Base-by-base conservation (phyloP, 2,797 vertebrate genomes). In the Spheniscus humboldti region DNA sequence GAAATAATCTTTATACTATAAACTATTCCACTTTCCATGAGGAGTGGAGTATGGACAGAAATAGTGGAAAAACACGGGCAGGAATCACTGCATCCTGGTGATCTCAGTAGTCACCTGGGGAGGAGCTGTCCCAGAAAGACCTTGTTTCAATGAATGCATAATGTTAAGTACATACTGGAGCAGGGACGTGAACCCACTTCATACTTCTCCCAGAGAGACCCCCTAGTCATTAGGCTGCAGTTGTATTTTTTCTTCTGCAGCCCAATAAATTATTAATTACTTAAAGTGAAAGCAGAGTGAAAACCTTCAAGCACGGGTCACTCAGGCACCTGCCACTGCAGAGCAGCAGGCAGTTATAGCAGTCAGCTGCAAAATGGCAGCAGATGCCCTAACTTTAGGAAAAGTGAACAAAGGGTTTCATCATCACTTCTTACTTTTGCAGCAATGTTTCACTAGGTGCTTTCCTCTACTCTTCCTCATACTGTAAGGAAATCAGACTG, bases 211-310 rank as follows among this genome's bases (percentile, higher is more conserved):
- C 68, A 48, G 45, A 63, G 72, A 91, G 64, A 87, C 33, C 39
- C 31, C 41, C 23, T 30, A 45, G 37, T 92, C 84, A 91, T 95
- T 88, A 91, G 78, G 55, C 24, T 86, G 45, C 0, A 0, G 31
- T 12, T 63, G 12, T 39, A 35, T 28, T 55, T 64, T 55, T 78
- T 82, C 30, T 27, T 66, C 14, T 93, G 18, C n/a, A 74, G 31
- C 9, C 37, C 60, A 64, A 90, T 95, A 71, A 91, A 94, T 85
- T 87, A 80, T 94, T 94, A 91, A 95, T 41, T 73, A 59, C 35
- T 33, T 75, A 76, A 92, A 67, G 11, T n/a, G 37, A 74, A 92
- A 88, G 35, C 22, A 63, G 28, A 84, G 13, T 18, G 23, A 82
- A 92, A 95, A 71, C 43, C 22, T 91, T 77, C 39, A 67, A 20